Evolutionary conservation across 2,888 invertebrate genomes (phyloP), one percentile per base, ranked within the genome.

Genomic region (Polydesmus complanatus): DNA sequence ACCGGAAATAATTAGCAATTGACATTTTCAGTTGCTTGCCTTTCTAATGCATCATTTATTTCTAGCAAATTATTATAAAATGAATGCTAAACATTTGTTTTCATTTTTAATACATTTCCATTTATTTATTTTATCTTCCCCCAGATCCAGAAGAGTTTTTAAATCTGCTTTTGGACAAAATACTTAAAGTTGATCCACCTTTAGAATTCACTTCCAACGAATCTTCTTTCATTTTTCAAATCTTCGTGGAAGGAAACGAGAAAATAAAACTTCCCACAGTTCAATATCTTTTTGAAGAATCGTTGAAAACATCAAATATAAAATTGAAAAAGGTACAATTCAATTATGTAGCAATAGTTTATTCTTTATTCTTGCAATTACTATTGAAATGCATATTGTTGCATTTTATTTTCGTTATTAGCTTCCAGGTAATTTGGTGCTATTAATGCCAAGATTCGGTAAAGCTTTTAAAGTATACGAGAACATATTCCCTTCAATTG

Each of bases 401-500:
- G 51, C 47, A 55, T 11, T 65, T 65, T 48, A 61, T n/a, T n/a
- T n/a, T n/a, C n/a, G n/a, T n/a, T n/a, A n/a, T n/a, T 68, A 79
- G 78, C 88, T 91, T 61, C 95, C 95, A 27, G 85, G 92, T 1
- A 91, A 92, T 71, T 81, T 97, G 56, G 95, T 97, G 61, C 86
- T 96, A 64, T 95, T 96, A 77, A 95, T 97, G 94, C 96, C 96
- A 1, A 80, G 97, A 67, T 96, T 94, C 75, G 96, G 96, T 3
- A 94, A 93, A 73, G 90, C 88, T 66, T 96, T 85, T 72, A 96
- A 96, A 77, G 87, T 96, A 83, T 97, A 95, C 76, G 87, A 88
- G 57, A 82, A 90, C 70, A 96, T 97, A 67, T 78, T 94, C 66
- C 97, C 97, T 1, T 93, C 94, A 11, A 85, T 93, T 65, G 78